phyloP scores from a whole-genome alignment of 92 coral and sea anemone species.

The Parazoanthus darwini region DNA sequence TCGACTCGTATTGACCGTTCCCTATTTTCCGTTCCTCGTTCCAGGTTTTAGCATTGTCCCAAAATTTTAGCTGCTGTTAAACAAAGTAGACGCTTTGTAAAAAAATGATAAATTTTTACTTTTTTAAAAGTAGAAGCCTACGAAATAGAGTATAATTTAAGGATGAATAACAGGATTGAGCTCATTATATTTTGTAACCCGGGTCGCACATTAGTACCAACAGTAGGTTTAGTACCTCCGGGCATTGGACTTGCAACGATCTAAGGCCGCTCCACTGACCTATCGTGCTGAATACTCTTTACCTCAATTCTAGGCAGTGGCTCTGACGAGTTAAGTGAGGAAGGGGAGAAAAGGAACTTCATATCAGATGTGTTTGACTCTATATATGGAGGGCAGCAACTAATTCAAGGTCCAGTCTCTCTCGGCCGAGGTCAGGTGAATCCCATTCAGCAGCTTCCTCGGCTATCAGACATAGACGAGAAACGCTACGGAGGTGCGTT shows the following conservation, averaged over 20 bases:
- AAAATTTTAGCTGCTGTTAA: too few relatives aligned
- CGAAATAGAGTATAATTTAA: too few relatives aligned
- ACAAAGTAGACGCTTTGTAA: too few relatives aligned
- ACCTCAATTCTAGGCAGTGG: background rate
- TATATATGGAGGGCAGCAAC: slow-evolving; percentile 32
- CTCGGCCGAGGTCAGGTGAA: slow-evolving; percentile 48
- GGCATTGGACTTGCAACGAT: background rate
- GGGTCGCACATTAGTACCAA: background rate
- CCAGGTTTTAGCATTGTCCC: too few relatives aligned
- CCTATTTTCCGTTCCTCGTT: too few relatives aligned
- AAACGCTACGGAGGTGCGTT: slow-evolving; percentile 62
- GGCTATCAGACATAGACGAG: slow-evolving; percentile 66
- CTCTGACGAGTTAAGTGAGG: background rate
- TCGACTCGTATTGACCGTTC: too few relatives aligned
- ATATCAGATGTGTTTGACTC: slow-evolving; percentile 38
- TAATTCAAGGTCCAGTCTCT: background rate
- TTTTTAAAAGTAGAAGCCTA: too few relatives aligned
- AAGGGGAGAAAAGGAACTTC: slow-evolving; percentile 34
- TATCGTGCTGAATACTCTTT: background rate
- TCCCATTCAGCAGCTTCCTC: slow-evolving; percentile 60
- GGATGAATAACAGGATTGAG: too few relatives aligned
- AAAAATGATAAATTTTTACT: too few relatives aligned
- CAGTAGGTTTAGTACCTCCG: background rate
- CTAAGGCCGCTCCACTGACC: background rate
- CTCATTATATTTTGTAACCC: too few relatives aligned